Evolutionary conservation across 2,888 invertebrate species (phyloP), one percentile per base, ranked within the genome.

Genomic region (Mimas tiliae): DNA sequence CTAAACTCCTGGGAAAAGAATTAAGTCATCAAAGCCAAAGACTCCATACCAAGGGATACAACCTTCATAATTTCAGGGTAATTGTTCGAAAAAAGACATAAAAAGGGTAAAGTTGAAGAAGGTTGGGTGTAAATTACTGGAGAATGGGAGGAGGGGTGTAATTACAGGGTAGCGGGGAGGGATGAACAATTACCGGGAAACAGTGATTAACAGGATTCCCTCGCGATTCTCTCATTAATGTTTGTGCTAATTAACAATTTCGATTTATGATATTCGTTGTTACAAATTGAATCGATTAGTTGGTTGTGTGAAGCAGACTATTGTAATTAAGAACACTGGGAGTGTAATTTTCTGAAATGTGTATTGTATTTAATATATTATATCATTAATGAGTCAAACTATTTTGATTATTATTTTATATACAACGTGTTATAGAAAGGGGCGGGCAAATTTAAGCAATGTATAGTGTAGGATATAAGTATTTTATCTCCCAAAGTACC

Each of bases 151-250:
- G 66, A 63, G 68, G 70, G 70, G 55, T 42, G 67, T 74, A 72
- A 75, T 76, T 74, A 74, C 69, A 68, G 63, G 64, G 70, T 67
- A 68, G 47, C 65, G 63, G 69, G 68, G 27, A 27, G 72, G 75
- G 72, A 73, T 76, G 77, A 79, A 78, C 77, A 79, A 81, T 81
- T 74, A 78, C 77, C 69, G 58, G 69, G 70, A 67, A 75, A 73
- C 82, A 63, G 74, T 78, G 75, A 83, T 79, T 77, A 80, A 79
- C 76, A 76, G 67, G 69, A 78, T 70, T 70, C 76, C 72, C 77
- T 69, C 72, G 68, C 72, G 69, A 75, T 77, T 68, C 70, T 34
- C 68, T 72, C 77, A 78, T 80, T 80, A 79, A 79, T 74, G 74
- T 70, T 70, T 66, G 69, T 68, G 70, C 74, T 78, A 81, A 82